phyloP scores from a whole-genome alignment of 2,113 vertebrate species.

The Seriola quinqueradiata region DNA sequence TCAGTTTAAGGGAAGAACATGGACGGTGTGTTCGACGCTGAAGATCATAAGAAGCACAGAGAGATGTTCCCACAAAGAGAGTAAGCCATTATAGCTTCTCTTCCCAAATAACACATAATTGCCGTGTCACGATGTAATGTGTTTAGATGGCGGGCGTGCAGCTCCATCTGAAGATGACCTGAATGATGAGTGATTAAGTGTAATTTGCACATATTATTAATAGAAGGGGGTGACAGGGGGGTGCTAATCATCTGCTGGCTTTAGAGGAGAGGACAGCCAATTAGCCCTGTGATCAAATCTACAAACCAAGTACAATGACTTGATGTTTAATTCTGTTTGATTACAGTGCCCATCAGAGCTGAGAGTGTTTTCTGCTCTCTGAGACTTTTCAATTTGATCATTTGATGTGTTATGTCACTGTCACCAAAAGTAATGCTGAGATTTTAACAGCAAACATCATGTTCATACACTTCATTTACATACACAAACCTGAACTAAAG shows the following conservation, averaged over 20 bases:
- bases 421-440: not conserved
- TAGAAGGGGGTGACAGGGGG: conserved; percentile 50
- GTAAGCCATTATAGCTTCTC: conserved; percentile 74
- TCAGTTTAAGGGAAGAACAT: conserved; percentile 15
- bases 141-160: conserved; percentile 72
- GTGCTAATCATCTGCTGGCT: conserved; percentile 39
- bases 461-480: not conserved
- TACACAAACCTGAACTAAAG: not conserved
- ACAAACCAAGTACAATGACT: conserved; percentile 31
- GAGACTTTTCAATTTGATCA: not conserved
- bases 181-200: conserved; percentile 82
- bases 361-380: not conserved
- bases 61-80: conserved; percentile 73
- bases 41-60: conserved; percentile 70
- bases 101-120: conserved; percentile 84
- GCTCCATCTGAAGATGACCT: conserved; percentile 77
- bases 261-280: conserved; percentile 15
- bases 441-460: not conserved
- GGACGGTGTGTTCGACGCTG: conserved; percentile 11
- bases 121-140: conserved; percentile 65
- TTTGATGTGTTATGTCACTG: not conserved
- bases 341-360: not conserved
- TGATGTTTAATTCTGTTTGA: conserved; percentile 12
- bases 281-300: conserved; percentile 49
- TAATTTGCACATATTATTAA: conserved; percentile 85